Evolutionary conservation across 2,888 invertebrate genomes (phyloP).

Genomic region (Mythimna vitellina): DNA sequence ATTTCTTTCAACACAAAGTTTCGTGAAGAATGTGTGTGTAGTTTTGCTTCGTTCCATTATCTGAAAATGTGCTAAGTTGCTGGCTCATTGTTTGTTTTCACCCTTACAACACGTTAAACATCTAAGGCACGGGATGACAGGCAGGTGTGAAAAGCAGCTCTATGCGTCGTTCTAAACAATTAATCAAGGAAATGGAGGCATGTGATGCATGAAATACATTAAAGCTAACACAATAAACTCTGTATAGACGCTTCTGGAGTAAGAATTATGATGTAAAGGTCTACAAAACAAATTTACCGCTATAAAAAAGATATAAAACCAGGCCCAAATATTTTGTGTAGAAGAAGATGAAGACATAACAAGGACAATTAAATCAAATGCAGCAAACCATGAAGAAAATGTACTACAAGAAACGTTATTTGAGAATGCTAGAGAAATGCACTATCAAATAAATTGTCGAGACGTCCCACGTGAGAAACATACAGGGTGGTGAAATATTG

Average conservation of each 20-base stretch:
- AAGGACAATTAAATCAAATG: constrained; percentile 29
- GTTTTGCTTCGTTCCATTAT: constrained; percentile 22
- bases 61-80: constrained; percentile 25
- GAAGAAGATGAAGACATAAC: neutral
- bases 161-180: constrained; percentile 45
- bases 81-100: constrained; percentile 35
- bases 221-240: constrained; percentile 43
- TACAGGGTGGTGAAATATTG: constrained; percentile 41
- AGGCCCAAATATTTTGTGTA: constrained; percentile 14
- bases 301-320: constrained; percentile 22
- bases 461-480: constrained; percentile 42
- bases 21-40: constrained; percentile 8
- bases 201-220: constrained; percentile 39
- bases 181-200: constrained; percentile 49
- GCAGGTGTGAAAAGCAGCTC: constrained; percentile 43
- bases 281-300: constrained; percentile 20
- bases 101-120: constrained; percentile 34
- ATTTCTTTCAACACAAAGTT: neutral
- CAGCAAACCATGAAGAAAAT: constrained; percentile 16
- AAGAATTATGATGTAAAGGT: constrained; percentile 24
- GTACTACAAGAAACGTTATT: constrained; percentile 23
- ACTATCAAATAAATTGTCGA: constrained; percentile 54
- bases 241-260: constrained; percentile 2
- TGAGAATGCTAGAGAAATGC: constrained; percentile 40
- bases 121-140: constrained; percentile 43